These are phyloP conservation scores for Epistrophe grossulariae DNA, from an alignment of 2,888 invertebrate species.

Conservation along the genomic window DNA sequence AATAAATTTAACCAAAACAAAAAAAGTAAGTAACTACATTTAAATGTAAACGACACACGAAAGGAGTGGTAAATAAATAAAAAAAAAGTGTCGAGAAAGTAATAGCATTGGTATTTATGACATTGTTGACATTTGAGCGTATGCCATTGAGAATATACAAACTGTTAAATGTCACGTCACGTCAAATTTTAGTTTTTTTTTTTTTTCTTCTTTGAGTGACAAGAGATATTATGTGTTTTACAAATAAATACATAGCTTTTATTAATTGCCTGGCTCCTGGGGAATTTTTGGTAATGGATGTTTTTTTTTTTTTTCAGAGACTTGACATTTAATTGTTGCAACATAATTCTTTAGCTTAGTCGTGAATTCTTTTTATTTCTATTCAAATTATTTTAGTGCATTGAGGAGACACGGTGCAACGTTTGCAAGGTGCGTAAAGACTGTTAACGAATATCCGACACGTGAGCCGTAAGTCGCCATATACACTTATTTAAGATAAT, in stretches of 20 bases:
- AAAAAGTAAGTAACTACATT: background rate
- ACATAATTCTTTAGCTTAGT: too few relatives aligned
- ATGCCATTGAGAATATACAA: constrained; percentile 3
- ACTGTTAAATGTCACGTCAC: constrained; percentile 38
- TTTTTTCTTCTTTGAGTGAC: background rate
- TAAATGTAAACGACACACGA: constrained; percentile 6
- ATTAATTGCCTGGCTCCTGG: background rate
- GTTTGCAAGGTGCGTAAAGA: too few relatives aligned
- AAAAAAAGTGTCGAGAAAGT: constrained; percentile 41
- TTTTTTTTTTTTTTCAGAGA: background rate
- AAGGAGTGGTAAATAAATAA: constrained; percentile 27
- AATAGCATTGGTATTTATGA: constrained; percentile 45
- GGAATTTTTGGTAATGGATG: background rate
- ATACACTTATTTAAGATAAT: too few relatives aligned
- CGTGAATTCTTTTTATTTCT: too few relatives aligned
- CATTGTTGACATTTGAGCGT: constrained; percentile 53
- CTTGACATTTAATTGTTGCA: too few relatives aligned
- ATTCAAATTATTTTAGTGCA: too few relatives aligned
- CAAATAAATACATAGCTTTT: constrained; percentile 15
- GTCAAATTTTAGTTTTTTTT: background rate
- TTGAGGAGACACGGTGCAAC: too few relatives aligned
- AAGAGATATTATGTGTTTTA: constrained; percentile 17
- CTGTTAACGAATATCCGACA: too few relatives aligned
- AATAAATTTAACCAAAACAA: constrained; percentile 37
- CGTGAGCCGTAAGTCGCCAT: too few relatives aligned